Evolutionary conservation across 2,797 vertebrate genomes (phyloP), one percentile per base, ranked within the genome.

Genomic region (Xiphophorus birchmanni): DNA sequence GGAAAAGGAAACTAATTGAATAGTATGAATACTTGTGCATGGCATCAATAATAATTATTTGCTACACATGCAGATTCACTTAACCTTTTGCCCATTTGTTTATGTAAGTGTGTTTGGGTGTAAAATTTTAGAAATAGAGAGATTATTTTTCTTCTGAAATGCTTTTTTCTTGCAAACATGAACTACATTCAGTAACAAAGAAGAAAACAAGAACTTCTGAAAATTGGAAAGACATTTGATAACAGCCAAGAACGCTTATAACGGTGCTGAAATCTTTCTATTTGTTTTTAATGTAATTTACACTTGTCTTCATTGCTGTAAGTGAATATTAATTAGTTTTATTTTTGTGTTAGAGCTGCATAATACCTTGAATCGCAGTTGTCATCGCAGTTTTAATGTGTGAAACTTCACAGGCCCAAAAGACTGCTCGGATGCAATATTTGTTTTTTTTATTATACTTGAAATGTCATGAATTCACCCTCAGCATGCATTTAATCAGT

Each of bases 191-290:
- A 80, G 67, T 37, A 44, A 13, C 77, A 67, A 74, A 67, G 1
- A 79, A 72, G 32, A 77, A 75, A 60, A 37, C 0, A 47, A 67
- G 21, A 76, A 50, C 76, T 54, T 50, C 78, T 76, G 40, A 72
- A 75, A 80, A 78, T 60, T 85, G 50, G 76, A 80, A 71, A 76
- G 50, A 78, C 12, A 60, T 29, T 60, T 29, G n/a, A 60, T 13
- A 15, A 4, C 56, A 60, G 56, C n/a, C 56, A 65, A 37, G 8
- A 18, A 40, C 26, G 26, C 26, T 12, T 10, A 58, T 13, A 29
- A 58, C 26, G 5, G 26, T 11, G 54, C 54, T 23, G 8, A 67
- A 4, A 23, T 21, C 1, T 18, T 29, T 60, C 13, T 40, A 26
- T 73, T n/a, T 72, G 5, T 35, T 45, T 73, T 17, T 15, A 4